phyloP scores from a whole-genome alignment of 2,113 vertebrate species.

The Archilochus colubris region DNA sequence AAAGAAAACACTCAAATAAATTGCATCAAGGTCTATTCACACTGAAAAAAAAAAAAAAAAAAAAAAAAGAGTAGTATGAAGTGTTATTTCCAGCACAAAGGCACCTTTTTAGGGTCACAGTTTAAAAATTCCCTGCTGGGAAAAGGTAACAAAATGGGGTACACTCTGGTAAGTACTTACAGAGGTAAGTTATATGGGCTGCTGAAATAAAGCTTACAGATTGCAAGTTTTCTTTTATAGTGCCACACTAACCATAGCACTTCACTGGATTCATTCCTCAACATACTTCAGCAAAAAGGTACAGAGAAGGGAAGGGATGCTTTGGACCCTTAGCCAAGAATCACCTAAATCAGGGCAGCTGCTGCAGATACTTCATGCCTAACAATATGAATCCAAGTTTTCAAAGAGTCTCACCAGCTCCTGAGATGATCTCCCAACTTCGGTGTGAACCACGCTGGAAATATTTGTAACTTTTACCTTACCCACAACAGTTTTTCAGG shows the following conservation, averaged over 20 bases:
- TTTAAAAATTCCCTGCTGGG: not conserved
- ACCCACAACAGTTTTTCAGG: not conserved
- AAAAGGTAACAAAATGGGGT: not conserved
- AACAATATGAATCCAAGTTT: not conserved
- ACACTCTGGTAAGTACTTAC: not conserved
- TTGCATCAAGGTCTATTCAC: not conserved
- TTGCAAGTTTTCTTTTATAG: not conserved
- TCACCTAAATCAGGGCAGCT: not conserved
- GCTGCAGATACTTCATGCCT: not conserved
- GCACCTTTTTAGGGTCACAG: not conserved
- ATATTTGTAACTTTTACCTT: not conserved
- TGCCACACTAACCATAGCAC: not conserved
- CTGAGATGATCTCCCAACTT: not conserved
- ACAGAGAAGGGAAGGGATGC: not conserved
- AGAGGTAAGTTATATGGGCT: not conserved
- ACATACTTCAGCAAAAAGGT: not conserved
- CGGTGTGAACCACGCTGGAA: not conserved
- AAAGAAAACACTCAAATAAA: not conserved
- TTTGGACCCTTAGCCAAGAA: not conserved
- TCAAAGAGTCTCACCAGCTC: not conserved
- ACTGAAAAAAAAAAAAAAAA: not conserved
- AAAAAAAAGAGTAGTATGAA: not conserved
- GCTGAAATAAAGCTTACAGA: not conserved
- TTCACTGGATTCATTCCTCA: not conserved
- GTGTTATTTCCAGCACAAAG: not conserved